phyloP scores from a whole-genome alignment of 2,888 invertebrate species.

The Thera britannica region DNA sequence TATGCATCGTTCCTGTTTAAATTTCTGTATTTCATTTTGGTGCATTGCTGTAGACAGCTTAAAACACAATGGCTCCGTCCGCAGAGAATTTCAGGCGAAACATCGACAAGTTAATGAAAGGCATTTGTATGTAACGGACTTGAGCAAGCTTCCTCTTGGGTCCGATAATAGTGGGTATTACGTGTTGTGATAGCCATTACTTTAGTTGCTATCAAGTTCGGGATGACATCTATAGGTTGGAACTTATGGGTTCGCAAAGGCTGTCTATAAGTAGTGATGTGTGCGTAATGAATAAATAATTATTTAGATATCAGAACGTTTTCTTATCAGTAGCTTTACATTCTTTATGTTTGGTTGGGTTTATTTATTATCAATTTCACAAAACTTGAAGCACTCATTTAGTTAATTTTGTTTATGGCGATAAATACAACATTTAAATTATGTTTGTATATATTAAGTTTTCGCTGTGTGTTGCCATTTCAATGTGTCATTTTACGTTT shows the following conservation, averaged over 20 bases:
- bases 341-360: no score
- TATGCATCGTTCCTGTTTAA: conserved; percentile 5
- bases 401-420: no score
- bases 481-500: not conserved
- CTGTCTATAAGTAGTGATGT: not conserved
- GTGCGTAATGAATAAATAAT: no score
- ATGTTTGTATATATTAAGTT: no score
- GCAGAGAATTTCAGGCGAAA: conserved; percentile 67
- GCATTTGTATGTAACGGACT: conserved; percentile 83
- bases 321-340: no score
- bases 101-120: conserved; percentile 80
- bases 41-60: conserved; percentile 56
- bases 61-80: conserved; percentile 63
- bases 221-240: not conserved
- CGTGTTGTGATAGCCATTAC: conserved; percentile 57
- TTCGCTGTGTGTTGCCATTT: not conserved
- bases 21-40: conserved; percentile 27
- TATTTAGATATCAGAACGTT: no score
- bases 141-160: conserved; percentile 76
- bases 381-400: no score
- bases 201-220: not conserved
- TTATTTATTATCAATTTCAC: no score
- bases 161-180: conserved; percentile 65
- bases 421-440: no score
- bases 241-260: not conserved